phyloP scores from a whole-genome alignment of 2,797 vertebrate genomes.

The Hephaestus fuliginosus region DNA sequence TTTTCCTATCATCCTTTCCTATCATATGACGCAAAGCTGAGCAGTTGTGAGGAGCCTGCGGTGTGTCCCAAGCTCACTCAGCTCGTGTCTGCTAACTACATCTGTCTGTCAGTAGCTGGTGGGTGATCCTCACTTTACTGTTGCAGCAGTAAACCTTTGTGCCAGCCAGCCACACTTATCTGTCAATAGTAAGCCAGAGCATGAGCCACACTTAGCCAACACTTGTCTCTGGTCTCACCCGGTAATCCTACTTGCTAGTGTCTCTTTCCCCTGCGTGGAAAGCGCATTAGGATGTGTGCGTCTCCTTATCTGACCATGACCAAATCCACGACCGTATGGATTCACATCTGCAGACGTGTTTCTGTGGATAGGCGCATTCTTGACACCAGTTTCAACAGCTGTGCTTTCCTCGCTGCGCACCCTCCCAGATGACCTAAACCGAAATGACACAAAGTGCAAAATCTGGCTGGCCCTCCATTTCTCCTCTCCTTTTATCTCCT shows the following conservation, averaged over 20 bases:
- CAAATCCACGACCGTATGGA: slow-evolving; percentile 39
- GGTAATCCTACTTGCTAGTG: slow-evolving; percentile 72
- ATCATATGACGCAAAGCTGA: slow-evolving; percentile 17
- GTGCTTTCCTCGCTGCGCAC: slow-evolving; percentile 18
- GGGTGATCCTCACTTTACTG: slow-evolving; percentile 60
- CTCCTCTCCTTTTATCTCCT: slow-evolving; percentile 21
- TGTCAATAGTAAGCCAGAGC: slow-evolving; percentile 71
- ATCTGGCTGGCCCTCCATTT: not conserved
- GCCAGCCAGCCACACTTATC: slow-evolving; percentile 67
- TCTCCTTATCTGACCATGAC: slow-evolving; percentile 51
- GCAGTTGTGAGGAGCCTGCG: slow-evolving; percentile 30
- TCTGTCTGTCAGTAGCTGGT: slow-evolving; percentile 52
- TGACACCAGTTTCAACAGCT: slow-evolving; percentile 37
- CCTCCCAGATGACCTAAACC: slow-evolving; percentile 47
- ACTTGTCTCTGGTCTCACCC: slow-evolving; percentile 63
- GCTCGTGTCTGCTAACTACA: slow-evolving; percentile 46
- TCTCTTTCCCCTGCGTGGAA: slow-evolving; percentile 53
- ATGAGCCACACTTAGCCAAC: slow-evolving; percentile 62
- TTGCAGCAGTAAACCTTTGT: slow-evolving; percentile 68
- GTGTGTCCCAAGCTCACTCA: slow-evolving; percentile 42
- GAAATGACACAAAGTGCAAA: slow-evolving; percentile 10
- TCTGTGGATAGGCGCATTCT: slow-evolving; percentile 31
- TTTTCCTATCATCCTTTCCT: slow-evolving; percentile 14
- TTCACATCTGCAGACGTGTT: slow-evolving; percentile 47
- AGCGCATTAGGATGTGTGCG: slow-evolving; percentile 32